These are phyloP conservation scores for Paraplagusia blochii DNA, from an alignment of 2,113 vertebrate species.

Conservation along the genomic window DNA sequence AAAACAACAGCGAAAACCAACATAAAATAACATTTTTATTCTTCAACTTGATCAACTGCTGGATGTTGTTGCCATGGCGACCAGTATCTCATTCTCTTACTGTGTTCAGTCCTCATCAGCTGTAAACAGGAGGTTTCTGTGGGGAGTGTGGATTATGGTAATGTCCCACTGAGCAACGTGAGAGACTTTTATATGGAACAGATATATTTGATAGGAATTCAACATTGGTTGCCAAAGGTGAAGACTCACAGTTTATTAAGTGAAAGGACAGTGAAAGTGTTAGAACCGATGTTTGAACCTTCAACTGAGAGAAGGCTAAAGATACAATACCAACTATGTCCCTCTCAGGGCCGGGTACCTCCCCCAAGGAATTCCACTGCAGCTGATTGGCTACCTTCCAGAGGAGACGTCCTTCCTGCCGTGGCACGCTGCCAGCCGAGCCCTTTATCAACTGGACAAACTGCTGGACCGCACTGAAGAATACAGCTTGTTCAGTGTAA, in stretches of 20 bases:
- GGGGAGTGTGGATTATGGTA: constrained; percentile 54
- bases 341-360: constrained; percentile 89
- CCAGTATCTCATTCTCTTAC: constrained; percentile 3
- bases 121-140: constrained; percentile 51
- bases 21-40: background rate
- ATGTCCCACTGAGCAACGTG: constrained; percentile 45
- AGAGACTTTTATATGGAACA: constrained; percentile 19
- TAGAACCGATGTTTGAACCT: background rate
- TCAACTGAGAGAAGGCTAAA: too few species aligned
- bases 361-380: constrained; percentile 91
- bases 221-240: too few species aligned
- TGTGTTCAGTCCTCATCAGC: constrained; percentile 15
- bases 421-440: constrained; percentile 93
- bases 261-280: too few species aligned
- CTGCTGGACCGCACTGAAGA: constrained; percentile 93
- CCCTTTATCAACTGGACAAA: constrained; percentile 95
- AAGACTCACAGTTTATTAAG: too few species aligned
- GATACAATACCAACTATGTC: too few species aligned
- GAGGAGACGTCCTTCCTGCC: constrained; percentile 95
- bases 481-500: constrained; percentile 95
- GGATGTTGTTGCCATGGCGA: constrained; percentile 41
- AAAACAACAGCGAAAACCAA: constrained; percentile 4
- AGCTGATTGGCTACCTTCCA: constrained; percentile 92
- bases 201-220: too few species aligned
- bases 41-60: background rate